A percentile compares a stretch with the other conserved stretches of the same genome.
phyloP scores from a whole-genome alignment of 2,888 invertebrate species.

The Sinohyriopsis cumingii region DNA sequence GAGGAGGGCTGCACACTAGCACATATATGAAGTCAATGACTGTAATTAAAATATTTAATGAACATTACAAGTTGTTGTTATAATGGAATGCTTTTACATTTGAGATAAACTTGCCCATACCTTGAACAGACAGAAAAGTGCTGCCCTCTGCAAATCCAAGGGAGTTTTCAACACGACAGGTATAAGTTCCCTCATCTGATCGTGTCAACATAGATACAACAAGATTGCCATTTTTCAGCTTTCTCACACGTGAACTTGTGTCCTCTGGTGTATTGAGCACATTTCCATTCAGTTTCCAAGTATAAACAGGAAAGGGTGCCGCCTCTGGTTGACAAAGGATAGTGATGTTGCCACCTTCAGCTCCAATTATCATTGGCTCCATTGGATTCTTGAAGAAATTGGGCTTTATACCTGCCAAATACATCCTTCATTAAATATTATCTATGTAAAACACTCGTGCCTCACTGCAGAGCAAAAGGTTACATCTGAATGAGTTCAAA shows the following conservation, averaged over 20 bases:
- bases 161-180: constrained; percentile 57
- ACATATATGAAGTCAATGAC: no score
- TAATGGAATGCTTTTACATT: neutral
- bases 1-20: no score
- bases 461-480: no score
- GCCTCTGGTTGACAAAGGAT: constrained; percentile 93
- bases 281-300: constrained; percentile 89
- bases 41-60: no score
- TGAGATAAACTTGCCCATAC: constrained; percentile 35
- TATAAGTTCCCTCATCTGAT: constrained; percentile 57
- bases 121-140: constrained; percentile 46
- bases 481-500: no score
- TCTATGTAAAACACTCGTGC: no score
- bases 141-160: constrained; percentile 51
- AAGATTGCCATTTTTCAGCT: constrained; percentile 71
- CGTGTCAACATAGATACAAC: constrained; percentile 78
- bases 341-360: constrained; percentile 92
- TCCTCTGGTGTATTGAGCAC: constrained; percentile 26
- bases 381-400: constrained; percentile 92
- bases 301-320: constrained; percentile 84
- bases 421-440: no score
- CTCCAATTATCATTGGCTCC: constrained; percentile 88
- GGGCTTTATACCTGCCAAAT: constrained; percentile 77
- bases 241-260: constrained; percentile 19
- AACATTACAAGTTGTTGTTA: no score